A percentile compares a stretch with the other conserved stretches of the same genome.
phyloP scores from a whole-genome alignment of 2,888 invertebrate genomes.

The Pristionchus exspectatus region DNA sequence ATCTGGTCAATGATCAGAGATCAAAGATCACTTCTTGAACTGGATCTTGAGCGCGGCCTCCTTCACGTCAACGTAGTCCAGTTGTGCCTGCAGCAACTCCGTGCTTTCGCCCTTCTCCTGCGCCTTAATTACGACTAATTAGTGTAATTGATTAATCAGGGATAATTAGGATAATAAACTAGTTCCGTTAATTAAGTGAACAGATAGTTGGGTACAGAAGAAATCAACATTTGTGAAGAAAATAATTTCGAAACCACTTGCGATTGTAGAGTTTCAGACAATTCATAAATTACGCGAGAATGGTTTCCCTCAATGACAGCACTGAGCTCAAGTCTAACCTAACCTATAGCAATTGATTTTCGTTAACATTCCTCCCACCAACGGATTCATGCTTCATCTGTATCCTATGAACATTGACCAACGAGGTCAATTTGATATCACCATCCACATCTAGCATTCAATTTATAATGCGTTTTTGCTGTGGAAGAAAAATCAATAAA shows the following conservation, averaged over 20 bases:
- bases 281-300: too few species aligned
- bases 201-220: neutral
- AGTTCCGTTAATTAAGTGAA: neutral
- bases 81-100: slow-evolving; percentile 69
- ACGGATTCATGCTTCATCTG: neutral
- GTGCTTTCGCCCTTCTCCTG: slow-evolving; percentile 70
- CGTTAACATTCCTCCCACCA: neutral
- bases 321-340: too few species aligned
- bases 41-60: slow-evolving; percentile 73
- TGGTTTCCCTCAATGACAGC: too few species aligned
- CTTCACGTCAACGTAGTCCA: slow-evolving; percentile 76
- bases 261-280: too few species aligned
- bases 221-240: too few species aligned
- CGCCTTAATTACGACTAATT: slow-evolving; percentile 57
- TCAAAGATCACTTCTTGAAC: slow-evolving; percentile 63
- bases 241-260: too few species aligned
- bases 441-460: neutral
- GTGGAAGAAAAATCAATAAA: neutral
- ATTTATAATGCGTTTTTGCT: neutral
- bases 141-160: neutral
- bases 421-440: too few species aligned
- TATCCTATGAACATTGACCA: too few species aligned
- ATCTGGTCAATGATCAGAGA: neutral
- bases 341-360: too few species aligned
- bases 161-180: neutral